phyloP scores from a whole-genome alignment of 2,797 vertebrate genomes.

The Anabas testudineus region DNA sequence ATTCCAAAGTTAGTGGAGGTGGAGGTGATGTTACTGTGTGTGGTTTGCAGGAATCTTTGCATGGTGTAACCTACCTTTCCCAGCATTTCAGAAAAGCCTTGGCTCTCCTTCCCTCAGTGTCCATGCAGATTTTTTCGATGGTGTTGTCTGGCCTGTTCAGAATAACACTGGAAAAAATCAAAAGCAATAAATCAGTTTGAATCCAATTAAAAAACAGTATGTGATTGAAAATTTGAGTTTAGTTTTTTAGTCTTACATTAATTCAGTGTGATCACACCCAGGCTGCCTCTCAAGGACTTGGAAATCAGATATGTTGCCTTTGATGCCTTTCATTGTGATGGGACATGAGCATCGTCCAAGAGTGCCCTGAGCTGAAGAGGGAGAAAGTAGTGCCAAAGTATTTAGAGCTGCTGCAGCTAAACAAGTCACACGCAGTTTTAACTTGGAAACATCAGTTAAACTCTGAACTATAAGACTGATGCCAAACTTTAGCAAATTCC shows the following conservation, averaged over 20 bases:
- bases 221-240: background rate
- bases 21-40: background rate
- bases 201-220: background rate
- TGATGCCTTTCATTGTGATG: conserved; percentile 3
- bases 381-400: background rate
- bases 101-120: conserved; percentile 49
- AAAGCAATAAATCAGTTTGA: background rate
- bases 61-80: conserved; percentile 71
- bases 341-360: conserved; percentile 64
- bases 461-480: background rate
- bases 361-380: conserved; percentile 52
- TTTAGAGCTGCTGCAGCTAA: conserved; percentile 15
- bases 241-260: conserved; percentile 77
- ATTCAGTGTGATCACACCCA: conserved; percentile 67
- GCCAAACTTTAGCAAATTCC: background rate
- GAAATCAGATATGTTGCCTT: conserved; percentile 70
- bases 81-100: conserved; percentile 74
- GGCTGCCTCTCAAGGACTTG: conserved; percentile 58
- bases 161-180: conserved; percentile 71
- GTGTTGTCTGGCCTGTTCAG: conserved; percentile 20
- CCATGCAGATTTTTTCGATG: conserved; percentile 61
- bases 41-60: background rate
- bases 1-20: background rate
- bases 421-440: background rate
- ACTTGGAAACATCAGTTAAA: background rate